These are phyloP conservation scores for Adelosebastes latens DNA, from an alignment of 2,797 vertebrate genomes.

Conservation along the genomic window DNA sequence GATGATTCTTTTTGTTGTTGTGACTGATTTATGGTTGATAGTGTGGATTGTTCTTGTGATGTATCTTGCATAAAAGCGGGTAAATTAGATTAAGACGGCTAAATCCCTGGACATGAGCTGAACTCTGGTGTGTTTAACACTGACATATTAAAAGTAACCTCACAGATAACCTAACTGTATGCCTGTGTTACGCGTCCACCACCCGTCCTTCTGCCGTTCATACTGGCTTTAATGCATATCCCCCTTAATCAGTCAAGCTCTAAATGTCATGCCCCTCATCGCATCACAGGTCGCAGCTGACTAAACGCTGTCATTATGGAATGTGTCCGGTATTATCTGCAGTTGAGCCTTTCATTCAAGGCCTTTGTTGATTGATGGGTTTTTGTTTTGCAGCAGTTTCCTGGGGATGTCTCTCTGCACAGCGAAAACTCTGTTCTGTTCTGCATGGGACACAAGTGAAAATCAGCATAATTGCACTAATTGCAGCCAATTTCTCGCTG, in stretches of 20 bases:
- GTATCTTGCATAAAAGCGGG: not conserved
- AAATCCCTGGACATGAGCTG: not conserved
- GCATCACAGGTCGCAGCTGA: slow-evolving; percentile 67
- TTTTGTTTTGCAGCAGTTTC: slow-evolving; percentile 81
- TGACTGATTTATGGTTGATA: not conserved
- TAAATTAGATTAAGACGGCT: not conserved
- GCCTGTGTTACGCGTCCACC: not conserved
- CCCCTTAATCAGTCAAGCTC: slow-evolving; percentile 43
- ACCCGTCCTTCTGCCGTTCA: slow-evolving; percentile 17
- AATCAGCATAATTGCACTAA: slow-evolving; percentile 93
- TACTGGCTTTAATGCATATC: slow-evolving; percentile 29
- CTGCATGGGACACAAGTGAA: slow-evolving; percentile 85
- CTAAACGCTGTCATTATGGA: slow-evolving; percentile 75
- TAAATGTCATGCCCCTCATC: slow-evolving; percentile 50
- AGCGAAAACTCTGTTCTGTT: slow-evolving; percentile 84
- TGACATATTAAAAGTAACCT: not conserved
- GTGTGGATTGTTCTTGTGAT: not conserved
- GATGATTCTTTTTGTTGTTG: not conserved
- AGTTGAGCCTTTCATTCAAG: slow-evolving; percentile 68
- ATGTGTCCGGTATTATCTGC: slow-evolving; percentile 70
- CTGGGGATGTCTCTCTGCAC: slow-evolving; percentile 68
- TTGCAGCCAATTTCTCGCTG: slow-evolving; percentile 86
- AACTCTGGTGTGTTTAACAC: slow-evolving; percentile 15
- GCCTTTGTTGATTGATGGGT: slow-evolving; percentile 78
- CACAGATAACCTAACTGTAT: not conserved